A percentile compares a stretch with the other conserved stretches of the same genome.
Evolutionary conservation across 2,888 invertebrate genomes (phyloP).

Genomic region (Epinotia ramella): DNA sequence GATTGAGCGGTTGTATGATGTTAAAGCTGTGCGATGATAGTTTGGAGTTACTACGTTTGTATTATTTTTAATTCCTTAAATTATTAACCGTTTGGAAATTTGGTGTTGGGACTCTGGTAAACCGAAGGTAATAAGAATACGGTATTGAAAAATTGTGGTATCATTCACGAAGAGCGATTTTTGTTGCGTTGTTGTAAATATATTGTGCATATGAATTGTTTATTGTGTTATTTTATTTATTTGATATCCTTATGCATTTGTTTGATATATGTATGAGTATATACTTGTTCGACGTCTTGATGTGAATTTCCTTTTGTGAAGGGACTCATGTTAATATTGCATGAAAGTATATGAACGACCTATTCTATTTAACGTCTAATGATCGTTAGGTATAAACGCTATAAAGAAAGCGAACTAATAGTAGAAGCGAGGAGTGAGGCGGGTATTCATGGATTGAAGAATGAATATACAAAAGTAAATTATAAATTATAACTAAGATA

Average conservation of each 20-base stretch:
- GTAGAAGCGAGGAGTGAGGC: too few species aligned
- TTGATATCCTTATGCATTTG: not conserved
- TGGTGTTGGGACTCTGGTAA: not conserved
- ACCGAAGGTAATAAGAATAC: not conserved
- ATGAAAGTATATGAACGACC: too few species aligned
- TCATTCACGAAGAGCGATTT: too few species aligned
- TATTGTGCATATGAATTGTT: not conserved
- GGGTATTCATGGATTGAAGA: too few species aligned
- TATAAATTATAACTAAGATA: slow-evolving; percentile 7
- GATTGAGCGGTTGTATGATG: slow-evolving; percentile 84
- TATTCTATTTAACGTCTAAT: too few species aligned
- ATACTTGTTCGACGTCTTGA: too few species aligned
- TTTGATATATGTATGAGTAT: too few species aligned
- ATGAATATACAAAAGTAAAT: not conserved
- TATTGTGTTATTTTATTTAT: not conserved
- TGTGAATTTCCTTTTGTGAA: too few species aligned
- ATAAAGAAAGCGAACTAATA: too few species aligned
- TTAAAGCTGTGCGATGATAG: slow-evolving; percentile 65
- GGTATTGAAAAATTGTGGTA: too few species aligned
- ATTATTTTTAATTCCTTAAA: not conserved
- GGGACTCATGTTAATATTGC: too few species aligned
- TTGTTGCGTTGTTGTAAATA: not conserved
- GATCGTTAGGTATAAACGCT: too few species aligned
- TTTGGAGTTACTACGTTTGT: not conserved
- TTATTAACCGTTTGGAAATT: not conserved